Conservation (phyloP, 2,797 vertebrate genomes). For the Urophycis tenuis region DNA sequence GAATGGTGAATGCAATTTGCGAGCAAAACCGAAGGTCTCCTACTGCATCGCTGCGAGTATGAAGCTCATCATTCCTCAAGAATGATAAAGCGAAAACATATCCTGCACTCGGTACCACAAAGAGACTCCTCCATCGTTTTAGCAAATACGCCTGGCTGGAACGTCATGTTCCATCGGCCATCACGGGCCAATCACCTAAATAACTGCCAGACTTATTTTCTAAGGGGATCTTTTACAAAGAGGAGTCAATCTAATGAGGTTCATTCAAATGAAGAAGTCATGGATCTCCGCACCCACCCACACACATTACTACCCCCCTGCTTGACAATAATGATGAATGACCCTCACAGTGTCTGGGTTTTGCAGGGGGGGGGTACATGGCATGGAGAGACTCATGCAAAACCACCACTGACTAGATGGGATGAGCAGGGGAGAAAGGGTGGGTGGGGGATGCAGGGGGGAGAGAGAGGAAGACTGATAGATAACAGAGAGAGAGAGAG, state of each 20-base stretch:
- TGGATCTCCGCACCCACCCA: conserved; percentile 72
- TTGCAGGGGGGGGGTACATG: conserved; percentile 38
- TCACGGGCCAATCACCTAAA: conserved; percentile 67
- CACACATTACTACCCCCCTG: conserved; percentile 55
- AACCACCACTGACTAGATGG: conserved; percentile 62
- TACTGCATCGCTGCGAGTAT: conserved; percentile 55
- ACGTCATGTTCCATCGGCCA: conserved; percentile 67
- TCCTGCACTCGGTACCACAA: conserved; percentile 38
- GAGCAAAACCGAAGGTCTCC: conserved; percentile 58
- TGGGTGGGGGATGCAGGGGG: conserved; percentile 51
- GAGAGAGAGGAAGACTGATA: conserved; percentile 33
- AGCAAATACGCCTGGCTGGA: conserved; percentile 60
- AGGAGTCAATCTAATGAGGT: conserved; percentile 74
- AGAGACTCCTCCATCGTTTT: conserved; percentile 43
- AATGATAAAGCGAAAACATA: conserved; percentile 56
- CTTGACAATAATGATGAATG: conserved; percentile 76
- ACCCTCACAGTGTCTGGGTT: conserved; percentile 58
- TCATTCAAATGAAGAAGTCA: conserved; percentile 73
- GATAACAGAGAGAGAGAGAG: conserved; percentile 41
- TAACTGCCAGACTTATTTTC: conserved; percentile 70
- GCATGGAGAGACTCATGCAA: conserved; percentile 66
- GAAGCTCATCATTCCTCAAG: conserved; percentile 24
- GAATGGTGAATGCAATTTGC: conserved; percentile 28
- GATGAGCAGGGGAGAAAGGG: conserved; percentile 1
- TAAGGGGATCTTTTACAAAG: conserved; percentile 71